A percentile compares a stretch with the other conserved stretches of the same genome.
Conservation (phyloP, 2,113 vertebrate species). For the Lycaon pictus region DNA sequence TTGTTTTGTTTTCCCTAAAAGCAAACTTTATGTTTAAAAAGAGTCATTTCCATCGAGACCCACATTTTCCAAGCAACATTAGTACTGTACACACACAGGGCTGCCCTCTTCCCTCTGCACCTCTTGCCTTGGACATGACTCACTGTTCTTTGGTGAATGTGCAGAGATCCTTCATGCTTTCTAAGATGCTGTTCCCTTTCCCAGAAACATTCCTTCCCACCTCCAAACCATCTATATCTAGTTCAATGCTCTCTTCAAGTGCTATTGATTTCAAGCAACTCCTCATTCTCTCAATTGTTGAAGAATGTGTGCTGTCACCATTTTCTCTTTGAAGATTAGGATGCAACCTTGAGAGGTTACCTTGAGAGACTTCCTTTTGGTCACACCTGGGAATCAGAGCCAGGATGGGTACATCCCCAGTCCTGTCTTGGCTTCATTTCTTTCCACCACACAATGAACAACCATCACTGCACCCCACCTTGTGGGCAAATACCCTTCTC, state of each 20-base stretch:
- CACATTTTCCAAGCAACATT: not conserved
- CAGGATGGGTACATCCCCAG: rapidly evolving
- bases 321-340: not conserved
- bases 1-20: not conserved
- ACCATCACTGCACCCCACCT: rapidly evolving
- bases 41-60: not conserved
- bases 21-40: not conserved
- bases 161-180: rapidly evolving
- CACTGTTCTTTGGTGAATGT: not conserved
- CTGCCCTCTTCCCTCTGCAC: rapidly evolving
- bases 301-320: rapidly evolving
- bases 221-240: not conserved
- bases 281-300: not conserved
- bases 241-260: not conserved
- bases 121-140: rapidly evolving
- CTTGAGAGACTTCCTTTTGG: rapidly evolving
- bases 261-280: not conserved
- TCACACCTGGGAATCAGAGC: not conserved
- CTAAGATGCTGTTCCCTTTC: not conserved
- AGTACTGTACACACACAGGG: not conserved
- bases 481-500: not conserved
- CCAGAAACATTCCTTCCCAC: not conserved
- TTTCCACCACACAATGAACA: rapidly evolving
- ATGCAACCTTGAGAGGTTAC: not conserved
- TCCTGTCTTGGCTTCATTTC: not conserved